A percentile compares a stretch with the other conserved stretches of the same genome.
phyloP scores from a whole-genome alignment of 2,888 invertebrate genomes.

The Melanostoma scalare region DNA sequence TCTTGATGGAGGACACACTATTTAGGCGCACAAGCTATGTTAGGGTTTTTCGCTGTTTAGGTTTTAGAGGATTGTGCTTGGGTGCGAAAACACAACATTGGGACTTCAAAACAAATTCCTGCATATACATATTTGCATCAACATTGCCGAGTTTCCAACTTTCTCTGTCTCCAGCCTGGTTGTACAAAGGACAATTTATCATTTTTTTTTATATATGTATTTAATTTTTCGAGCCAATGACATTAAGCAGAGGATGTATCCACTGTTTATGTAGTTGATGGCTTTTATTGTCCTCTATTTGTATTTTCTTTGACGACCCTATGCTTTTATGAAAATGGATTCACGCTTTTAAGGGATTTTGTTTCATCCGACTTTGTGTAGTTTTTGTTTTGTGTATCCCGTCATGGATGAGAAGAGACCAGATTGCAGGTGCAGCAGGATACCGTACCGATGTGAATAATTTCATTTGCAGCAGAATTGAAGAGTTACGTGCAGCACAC shows the following conservation, averaged over 20 bases:
- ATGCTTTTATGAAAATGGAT: slow-evolving; percentile 41
- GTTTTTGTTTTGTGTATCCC: slow-evolving; percentile 7
- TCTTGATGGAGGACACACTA: too few species aligned
- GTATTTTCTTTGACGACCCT: slow-evolving; percentile 16
- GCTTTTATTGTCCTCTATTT: slow-evolving; percentile 43
- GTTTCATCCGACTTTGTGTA: slow-evolving; percentile 7
- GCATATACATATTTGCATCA: too few species aligned
- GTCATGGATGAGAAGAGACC: background rate
- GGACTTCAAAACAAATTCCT: too few species aligned
- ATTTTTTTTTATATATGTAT: background rate
- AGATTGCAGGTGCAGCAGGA: slow-evolving; percentile 11
- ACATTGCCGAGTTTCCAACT: slow-evolving; percentile 5
- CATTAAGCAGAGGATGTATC: slow-evolving; percentile 21
- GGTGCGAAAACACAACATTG: too few species aligned
- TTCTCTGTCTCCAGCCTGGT: background rate
- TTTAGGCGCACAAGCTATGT: too few species aligned
- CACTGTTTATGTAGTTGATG: slow-evolving; percentile 54
- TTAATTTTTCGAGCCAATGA: slow-evolving; percentile 10
- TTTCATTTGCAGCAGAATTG: slow-evolving; percentile 1
- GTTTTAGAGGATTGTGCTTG: too few species aligned
- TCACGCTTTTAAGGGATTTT: slow-evolving; percentile 39
- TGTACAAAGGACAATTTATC: background rate
- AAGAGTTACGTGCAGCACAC: background rate
- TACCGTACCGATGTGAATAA: background rate
- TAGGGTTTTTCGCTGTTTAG: too few species aligned